A percentile compares a stretch with the other conserved stretches of the same genome.
Evolutionary conservation across 2,113 vertebrate genomes (phyloP).

Genomic region (Urocitellus parryii): DNA sequence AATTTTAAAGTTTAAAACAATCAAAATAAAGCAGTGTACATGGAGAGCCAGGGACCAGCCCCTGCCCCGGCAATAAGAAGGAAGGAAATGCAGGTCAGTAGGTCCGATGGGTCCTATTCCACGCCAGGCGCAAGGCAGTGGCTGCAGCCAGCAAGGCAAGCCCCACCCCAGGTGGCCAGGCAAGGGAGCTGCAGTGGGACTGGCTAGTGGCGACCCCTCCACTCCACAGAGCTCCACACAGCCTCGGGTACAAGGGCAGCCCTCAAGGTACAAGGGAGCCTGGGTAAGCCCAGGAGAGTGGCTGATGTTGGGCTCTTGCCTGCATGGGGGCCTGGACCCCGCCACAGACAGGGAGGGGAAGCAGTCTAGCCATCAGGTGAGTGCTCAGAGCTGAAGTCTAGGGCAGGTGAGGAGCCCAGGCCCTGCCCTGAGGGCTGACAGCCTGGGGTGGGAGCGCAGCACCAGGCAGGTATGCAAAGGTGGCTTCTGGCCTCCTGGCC

Average conservation of each 20-base stretch:
- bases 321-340: neutral
- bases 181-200: neutral
- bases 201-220: neutral
- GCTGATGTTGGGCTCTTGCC: neutral
- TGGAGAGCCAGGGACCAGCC: neutral
- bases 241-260: too few relatives aligned
- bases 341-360: neutral
- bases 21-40: too few relatives aligned
- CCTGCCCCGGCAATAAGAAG: too few relatives aligned
- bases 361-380: fast-evolving
- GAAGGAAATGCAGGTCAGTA: too few relatives aligned
- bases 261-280: neutral
- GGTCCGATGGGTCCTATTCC: too few relatives aligned
- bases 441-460: neutral
- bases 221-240: too few relatives aligned
- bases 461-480: neutral
- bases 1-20: too few relatives aligned
- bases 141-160: neutral
- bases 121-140: too few relatives aligned
- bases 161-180: too few relatives aligned
- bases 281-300: neutral
- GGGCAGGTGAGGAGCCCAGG: fast-evolving
- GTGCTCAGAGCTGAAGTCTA: neutral
- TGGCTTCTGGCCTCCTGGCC: neutral
- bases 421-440: neutral